Percentiles rank a stretch among this genome's conserved stretches.
Conservation (phyloP, 2,113 vertebrate species). For the Synodontis membranacea region DNA sequence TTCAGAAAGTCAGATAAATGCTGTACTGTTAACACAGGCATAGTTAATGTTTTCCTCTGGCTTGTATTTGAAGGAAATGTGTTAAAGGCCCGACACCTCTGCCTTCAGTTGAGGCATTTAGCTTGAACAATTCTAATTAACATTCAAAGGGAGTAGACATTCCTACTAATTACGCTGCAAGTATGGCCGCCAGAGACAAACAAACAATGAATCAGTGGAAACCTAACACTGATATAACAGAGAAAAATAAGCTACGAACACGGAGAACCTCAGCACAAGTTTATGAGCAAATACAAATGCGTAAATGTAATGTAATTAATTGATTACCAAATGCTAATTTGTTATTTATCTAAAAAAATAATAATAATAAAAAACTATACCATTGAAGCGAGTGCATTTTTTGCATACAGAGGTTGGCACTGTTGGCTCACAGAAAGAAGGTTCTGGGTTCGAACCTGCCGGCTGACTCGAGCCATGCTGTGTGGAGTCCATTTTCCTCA, state of each 20-base stretch:
- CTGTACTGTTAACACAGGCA: slow-evolving; percentile 15
- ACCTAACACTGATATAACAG: background rate
- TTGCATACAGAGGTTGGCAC: background rate
- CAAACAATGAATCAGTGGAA: slow-evolving; percentile 40
- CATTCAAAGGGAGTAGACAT: slow-evolving; percentile 17
- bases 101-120: slow-evolving; percentile 18
- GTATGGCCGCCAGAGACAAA: slow-evolving; percentile 29
- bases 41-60: slow-evolving; percentile 28
- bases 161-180: slow-evolving; percentile 41
- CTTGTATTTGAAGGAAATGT: slow-evolving; percentile 15
- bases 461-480: too few species aligned
- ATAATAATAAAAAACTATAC: background rate
- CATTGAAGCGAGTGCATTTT: background rate
- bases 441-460: too few species aligned
- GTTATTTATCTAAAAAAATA: too few species aligned
- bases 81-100: slow-evolving; percentile 23
- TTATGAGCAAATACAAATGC: background rate
- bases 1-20: slow-evolving; percentile 26
- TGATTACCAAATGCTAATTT: background rate
- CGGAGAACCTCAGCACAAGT: background rate
- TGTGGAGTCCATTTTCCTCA: too few species aligned
- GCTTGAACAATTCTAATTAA: slow-evolving; percentile 33
- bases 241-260: background rate
- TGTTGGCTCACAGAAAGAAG: too few species aligned
- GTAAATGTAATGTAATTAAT: background rate